Conservation (phyloP, 2,797 vertebrate genomes). For the Microctenopoma lineatum region DNA sequence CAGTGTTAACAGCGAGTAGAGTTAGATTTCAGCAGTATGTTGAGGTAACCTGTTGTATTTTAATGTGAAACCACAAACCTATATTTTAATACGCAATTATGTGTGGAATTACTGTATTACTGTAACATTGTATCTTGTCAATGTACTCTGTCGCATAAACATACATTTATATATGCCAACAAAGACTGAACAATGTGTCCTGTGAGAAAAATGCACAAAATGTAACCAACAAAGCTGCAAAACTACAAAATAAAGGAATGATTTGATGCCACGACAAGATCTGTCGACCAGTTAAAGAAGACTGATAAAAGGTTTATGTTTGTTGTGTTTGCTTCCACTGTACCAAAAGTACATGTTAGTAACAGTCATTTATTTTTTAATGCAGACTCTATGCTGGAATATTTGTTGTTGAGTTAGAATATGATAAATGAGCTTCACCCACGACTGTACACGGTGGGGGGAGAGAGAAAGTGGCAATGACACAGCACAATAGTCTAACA, state of each 20-base stretch:
- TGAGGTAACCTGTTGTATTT: constrained; percentile 1
- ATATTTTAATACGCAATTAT: constrained; percentile 46
- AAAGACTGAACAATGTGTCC: neutral
- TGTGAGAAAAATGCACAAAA: neutral
- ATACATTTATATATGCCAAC: constrained; percentile 13
- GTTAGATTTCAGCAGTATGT: constrained; percentile 8
- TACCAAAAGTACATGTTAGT: no score
- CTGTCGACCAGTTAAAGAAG: no score
- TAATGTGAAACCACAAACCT: constrained; percentile 23
- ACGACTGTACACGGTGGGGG: neutral
- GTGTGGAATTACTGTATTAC: constrained; percentile 31
- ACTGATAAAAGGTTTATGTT: no score
- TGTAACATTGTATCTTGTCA: constrained; percentile 24
- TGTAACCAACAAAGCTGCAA: neutral
- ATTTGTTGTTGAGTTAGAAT: neutral
- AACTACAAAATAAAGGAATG: neutral
- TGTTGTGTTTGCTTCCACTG: no score
- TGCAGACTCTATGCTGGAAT: no score
- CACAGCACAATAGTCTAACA: neutral
- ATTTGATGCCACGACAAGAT: neutral
- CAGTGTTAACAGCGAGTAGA: constrained; percentile 32
- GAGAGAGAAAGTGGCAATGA: neutral
- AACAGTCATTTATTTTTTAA: no score
- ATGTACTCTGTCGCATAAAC: constrained; percentile 41
- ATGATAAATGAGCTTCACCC: neutral